These are phyloP conservation scores for Chionodraco myersi DNA, from an alignment of 2,113 vertebrate species.

Conservation along the genomic window DNA sequence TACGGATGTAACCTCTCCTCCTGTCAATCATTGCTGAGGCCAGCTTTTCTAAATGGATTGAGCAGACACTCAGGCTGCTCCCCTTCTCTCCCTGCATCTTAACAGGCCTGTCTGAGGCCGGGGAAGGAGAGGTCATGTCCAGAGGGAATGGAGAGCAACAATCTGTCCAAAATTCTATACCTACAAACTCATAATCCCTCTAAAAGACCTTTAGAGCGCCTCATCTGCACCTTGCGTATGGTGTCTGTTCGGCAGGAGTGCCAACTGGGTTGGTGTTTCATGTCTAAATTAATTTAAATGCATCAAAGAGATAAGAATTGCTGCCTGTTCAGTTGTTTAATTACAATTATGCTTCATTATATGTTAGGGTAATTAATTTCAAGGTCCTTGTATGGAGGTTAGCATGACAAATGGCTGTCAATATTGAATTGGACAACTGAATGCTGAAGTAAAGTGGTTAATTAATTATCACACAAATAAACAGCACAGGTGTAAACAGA, in stretches of 20 bases:
- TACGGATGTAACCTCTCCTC: slow-evolving; percentile 51
- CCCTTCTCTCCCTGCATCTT: slow-evolving; percentile 51
- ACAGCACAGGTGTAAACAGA: slow-evolving; percentile 19
- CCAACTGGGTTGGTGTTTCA: slow-evolving; percentile 8
- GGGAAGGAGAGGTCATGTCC: slow-evolving; percentile 61
- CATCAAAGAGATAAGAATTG: slow-evolving; percentile 20
- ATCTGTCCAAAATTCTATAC: slow-evolving; percentile 53
- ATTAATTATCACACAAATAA: slow-evolving; percentile 19
- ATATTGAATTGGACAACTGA: slow-evolving; percentile 66
- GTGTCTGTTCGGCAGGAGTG: slow-evolving; percentile 16
- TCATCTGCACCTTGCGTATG: slow-evolving; percentile 23
- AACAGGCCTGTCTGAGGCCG: slow-evolving; percentile 61
- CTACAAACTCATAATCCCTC: slow-evolving; percentile 50
- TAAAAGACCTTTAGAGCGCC: slow-evolving; percentile 35
- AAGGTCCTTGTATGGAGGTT: slow-evolving; percentile 69
- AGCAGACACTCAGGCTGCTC: slow-evolving; percentile 48
- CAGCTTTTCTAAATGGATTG: slow-evolving; percentile 43
- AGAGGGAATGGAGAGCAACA: slow-evolving; percentile 55
- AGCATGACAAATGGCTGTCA: slow-evolving; percentile 65
- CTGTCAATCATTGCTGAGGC: slow-evolving; percentile 63
- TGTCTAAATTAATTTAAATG: slow-evolving; percentile 46
- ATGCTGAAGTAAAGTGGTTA: slow-evolving; percentile 32
- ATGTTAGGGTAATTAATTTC: slow-evolving; percentile 70
- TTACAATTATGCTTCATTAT: slow-evolving; percentile 66
- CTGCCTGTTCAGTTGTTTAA: slow-evolving; percentile 58